Evolutionary conservation across 2,797 vertebrate genomes (phyloP).

Genomic region (Brachyalestes nurse): DNA sequence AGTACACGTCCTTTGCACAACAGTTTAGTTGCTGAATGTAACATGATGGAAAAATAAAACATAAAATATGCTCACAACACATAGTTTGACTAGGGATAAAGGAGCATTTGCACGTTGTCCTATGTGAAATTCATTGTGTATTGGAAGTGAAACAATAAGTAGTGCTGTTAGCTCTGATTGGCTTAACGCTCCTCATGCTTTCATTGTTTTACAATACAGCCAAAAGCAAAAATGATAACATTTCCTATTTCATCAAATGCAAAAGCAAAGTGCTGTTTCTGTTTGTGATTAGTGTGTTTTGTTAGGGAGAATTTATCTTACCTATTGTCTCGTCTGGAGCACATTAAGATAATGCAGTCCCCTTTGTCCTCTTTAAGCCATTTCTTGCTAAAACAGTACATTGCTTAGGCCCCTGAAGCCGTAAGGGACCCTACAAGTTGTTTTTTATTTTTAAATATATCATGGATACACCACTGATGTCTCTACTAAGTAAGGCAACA

Average conservation of each 20-base stretch:
- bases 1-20: too few relatives aligned
- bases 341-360: not conserved
- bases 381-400: too few relatives aligned
- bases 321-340: not conserved
- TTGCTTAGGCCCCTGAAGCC: too few relatives aligned
- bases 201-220: not conserved
- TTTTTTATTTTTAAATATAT: too few relatives aligned
- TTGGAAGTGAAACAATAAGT: not conserved
- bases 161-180: not conserved
- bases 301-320: constrained; percentile 12
- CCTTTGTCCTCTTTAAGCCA: too few relatives aligned
- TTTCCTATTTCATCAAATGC: constrained; percentile 15
- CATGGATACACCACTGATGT: too few relatives aligned
- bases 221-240: not conserved
- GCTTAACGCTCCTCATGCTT: not conserved
- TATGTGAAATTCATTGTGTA: not conserved
- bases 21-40: not conserved
- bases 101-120: too few relatives aligned
- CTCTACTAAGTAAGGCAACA: too few relatives aligned
- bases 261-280: constrained; percentile 9
- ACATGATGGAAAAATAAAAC: too few relatives aligned
- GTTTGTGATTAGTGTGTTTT: constrained; percentile 34
- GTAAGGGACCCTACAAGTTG: too few relatives aligned
- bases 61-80: too few relatives aligned
- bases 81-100: too few relatives aligned